Base-by-base conservation (phyloP, 2,888 invertebrate species). In the Drosophila emarginata region DNA sequence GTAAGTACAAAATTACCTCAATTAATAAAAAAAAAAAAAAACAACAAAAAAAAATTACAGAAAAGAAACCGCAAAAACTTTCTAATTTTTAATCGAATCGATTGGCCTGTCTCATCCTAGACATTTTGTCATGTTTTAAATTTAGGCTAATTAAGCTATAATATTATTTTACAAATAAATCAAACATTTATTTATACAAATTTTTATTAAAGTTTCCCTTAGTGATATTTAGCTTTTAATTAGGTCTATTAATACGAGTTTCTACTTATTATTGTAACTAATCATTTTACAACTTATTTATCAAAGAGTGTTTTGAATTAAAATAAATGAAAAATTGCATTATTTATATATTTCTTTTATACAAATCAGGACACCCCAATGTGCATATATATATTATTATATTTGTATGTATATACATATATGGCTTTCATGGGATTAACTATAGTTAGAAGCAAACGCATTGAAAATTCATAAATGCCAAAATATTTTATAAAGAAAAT, bases 1-100 rank as follows among this genome's bases (percentile, higher is more conserved):
- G 85, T 81, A 67, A 84, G 84, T 83, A 9, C 2, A n/a, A 53
- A 14, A 51, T 39, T 58, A 23, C 6, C 15, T 36, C 50, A 32
- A 18, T 64, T n/a, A 37, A 15, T 63, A 36, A 45, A 32, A 11
- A 18, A 32, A 9, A 37, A 51, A 37, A 36, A 15, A n/a, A 3
- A 18, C 36, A 36, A 9, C 23, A 23, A 23, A 23, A 23, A 2
- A 23, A 23, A 23, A 23, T 2, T n/a, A 14, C 60, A 26, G n/a
- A 18, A 50, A 50, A 37, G 7, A 36, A n/a, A 32, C 14, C 28
- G 1, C 26, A 26, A 18, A 18, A 45, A 11, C n/a, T 45, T 45
- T 21, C 45, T 18, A 28, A 28, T 45, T 18, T 45, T 18, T 18
- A 9, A 11, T 4, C 45, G 21, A 45, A 45, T 45, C 45, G 21